Evolutionary conservation across 2,888 invertebrate genomes (phyloP), one percentile per base, ranked within the genome.

Genomic region (Tyria jacobaeae): DNA sequence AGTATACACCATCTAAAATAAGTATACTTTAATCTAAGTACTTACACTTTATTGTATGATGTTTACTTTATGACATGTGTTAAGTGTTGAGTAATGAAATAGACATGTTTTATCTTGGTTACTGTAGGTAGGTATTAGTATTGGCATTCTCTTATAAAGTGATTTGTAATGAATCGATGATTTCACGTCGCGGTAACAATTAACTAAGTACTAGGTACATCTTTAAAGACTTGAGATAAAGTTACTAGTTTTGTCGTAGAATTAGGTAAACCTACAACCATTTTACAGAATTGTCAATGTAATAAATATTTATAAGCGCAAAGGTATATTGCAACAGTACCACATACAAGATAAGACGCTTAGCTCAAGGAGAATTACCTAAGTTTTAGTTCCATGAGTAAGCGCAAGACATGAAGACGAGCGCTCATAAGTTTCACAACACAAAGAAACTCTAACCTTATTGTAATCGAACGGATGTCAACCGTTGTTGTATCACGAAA

Each of bases 361-460:
- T 71, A 81, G 80, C 78, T 82, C 79, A 82, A 81, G 79, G 82
- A 79, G 77, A 82, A 87, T 87, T 84, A 87, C 82, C 77, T 81
- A 83, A 84, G 72, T 73, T 74, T 78, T 81, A 82, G 74, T 79
- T 76, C 72, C 64, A 80, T 82, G 81, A 86, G 86, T 82, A 82
- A 85, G 78, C 76, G 79, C 81, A 81, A 81, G 80, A 81, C 81
- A 78, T 76, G 78, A 78, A 83, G 81, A 80, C 74, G 80, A 82
- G 79, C 73, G 75, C 72, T 77, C 75, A 75, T 66, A 67, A 76
- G 78, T 84, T 81, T 81, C 81, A 83, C 81, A 80, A 83, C 88
- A 92, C 92, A 92, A 91, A 91, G 92, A 85, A 86, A 82, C 77
- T 69, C 78, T 73, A 83, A 80, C 76, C 73, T 80, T 84, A 82